A percentile compares a stretch with the other conserved stretches of the same genome.
Evolutionary conservation across 37 sponge, comb jelly and placozoan species (phyloP).

Genomic region (Axinella damicornis): DNA sequence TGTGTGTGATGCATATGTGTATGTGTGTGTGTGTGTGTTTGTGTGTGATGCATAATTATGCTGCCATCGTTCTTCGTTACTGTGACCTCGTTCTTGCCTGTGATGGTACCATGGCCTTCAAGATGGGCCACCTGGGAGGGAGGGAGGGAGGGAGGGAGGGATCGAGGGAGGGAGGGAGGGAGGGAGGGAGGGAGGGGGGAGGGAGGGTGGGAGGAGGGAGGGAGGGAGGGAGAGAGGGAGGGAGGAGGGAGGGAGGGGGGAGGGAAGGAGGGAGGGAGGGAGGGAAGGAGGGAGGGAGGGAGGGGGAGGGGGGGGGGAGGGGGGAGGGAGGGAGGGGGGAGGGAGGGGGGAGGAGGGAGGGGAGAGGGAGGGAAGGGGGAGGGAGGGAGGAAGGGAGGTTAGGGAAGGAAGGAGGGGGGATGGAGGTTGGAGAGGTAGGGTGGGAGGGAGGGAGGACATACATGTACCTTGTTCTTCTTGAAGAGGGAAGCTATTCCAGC

Average conservation of each 20-base stretch:
- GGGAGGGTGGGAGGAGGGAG: neutral
- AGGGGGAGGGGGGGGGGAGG: no score
- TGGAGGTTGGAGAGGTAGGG: neutral
- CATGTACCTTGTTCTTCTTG: conserved; percentile 88
- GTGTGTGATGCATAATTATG: no score
- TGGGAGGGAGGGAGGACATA: neutral
- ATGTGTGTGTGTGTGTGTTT: no score
- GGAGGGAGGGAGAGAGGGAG: neutral
- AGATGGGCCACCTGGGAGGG: neutral
- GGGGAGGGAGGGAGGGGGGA: no score
- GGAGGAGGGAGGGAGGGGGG: no score
- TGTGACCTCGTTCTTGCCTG: conserved; percentile 84
- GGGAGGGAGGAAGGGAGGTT: no score
- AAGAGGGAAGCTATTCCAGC: conserved; percentile 90
- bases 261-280: no score
- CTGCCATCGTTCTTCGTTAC: conserved; percentile 69
- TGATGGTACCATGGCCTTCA: conserved; percentile 84
- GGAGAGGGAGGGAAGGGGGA: no score
- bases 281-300: no score
- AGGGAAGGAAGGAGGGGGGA: conserved; percentile 9
- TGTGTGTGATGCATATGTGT: no score
- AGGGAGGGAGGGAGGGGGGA: conserved; percentile 20
- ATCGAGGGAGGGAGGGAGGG: conserved; percentile 37
- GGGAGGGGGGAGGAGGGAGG: no score
- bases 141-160: conserved; percentile 24